phyloP scores from a whole-genome alignment of 2,888 invertebrate genomes.

The Conistra vaccinii region DNA sequence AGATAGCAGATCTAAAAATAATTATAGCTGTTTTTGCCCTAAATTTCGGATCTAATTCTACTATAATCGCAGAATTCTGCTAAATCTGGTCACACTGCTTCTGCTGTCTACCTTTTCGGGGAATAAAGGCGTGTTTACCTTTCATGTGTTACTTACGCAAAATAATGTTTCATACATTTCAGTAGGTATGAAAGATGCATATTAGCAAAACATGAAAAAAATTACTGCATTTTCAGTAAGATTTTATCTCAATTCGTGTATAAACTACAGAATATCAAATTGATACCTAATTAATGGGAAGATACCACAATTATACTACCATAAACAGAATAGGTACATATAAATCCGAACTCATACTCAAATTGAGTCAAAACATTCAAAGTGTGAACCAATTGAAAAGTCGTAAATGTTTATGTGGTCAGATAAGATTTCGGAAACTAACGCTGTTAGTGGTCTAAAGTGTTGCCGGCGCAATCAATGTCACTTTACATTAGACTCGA shows the following conservation, averaged over 20 bases:
- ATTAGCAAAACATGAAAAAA: too few relatives aligned
- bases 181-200: background rate
- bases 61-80: too few relatives aligned
- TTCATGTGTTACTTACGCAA: too few relatives aligned
- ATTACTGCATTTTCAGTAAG: background rate
- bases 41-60: too few relatives aligned
- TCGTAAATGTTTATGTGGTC: conserved; percentile 49
- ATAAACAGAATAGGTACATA: background rate
- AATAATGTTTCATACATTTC: background rate
- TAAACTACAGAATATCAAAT: background rate
- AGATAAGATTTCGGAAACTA: conserved; percentile 42
- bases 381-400: conserved; percentile 34
- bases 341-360: conserved; percentile 1
- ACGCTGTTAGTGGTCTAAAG: conserved; percentile 32
- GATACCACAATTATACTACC: background rate
- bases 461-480: conserved; percentile 45
- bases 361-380: background rate
- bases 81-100: too few relatives aligned
- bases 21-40: too few relatives aligned
- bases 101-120: background rate
- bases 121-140: background rate
- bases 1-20: too few relatives aligned
- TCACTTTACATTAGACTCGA: conserved; percentile 45
- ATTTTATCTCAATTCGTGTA: background rate
- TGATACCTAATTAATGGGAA: background rate